These are phyloP conservation scores for Cydia amplana DNA, from an alignment of 1,140 invertebrate species.

Conservation along the genomic window DNA sequence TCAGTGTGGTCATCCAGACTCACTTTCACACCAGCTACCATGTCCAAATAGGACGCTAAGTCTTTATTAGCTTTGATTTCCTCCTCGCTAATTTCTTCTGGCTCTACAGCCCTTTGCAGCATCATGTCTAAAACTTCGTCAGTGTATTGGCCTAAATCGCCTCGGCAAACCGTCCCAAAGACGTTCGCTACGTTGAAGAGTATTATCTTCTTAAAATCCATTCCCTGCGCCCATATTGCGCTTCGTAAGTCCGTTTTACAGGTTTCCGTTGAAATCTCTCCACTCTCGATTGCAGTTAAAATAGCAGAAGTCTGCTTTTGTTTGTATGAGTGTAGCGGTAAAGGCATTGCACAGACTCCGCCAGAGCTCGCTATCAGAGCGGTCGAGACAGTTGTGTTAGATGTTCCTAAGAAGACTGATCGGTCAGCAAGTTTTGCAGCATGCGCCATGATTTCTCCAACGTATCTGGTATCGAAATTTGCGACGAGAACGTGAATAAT, in stretches of 20 bases:
- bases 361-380: conserved; percentile 54
- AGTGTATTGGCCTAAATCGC: conserved; percentile 56
- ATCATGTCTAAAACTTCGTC: conserved; percentile 60
- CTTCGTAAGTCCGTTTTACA: conserved; percentile 49
- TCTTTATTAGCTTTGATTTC: conserved; percentile 57
- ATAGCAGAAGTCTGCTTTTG: conserved; percentile 60
- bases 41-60: conserved; percentile 54
- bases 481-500: conserved; percentile 63
- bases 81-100: conserved; percentile 41
- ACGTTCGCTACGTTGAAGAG: conserved; percentile 62
- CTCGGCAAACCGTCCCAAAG: conserved; percentile 61
- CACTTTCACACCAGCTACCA: conserved; percentile 59
- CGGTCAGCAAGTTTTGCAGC: conserved; percentile 55
- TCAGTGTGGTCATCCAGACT: conserved; percentile 49
- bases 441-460: conserved; percentile 56
- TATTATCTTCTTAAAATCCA: conserved; percentile 62
- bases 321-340: conserved; percentile 62
- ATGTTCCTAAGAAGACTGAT: conserved; percentile 48
- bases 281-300: conserved; percentile 61
- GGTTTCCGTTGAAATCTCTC: conserved; percentile 47
- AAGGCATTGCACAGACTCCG: conserved; percentile 58
- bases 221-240: conserved; percentile 67
- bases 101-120: conserved; percentile 50
- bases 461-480: conserved; percentile 57
- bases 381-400: conserved; percentile 46